These are phyloP conservation scores for Holothuria leucospilota DNA, from an alignment of 53 echinoderm and acorn worm species.

Conservation along the genomic window DNA sequence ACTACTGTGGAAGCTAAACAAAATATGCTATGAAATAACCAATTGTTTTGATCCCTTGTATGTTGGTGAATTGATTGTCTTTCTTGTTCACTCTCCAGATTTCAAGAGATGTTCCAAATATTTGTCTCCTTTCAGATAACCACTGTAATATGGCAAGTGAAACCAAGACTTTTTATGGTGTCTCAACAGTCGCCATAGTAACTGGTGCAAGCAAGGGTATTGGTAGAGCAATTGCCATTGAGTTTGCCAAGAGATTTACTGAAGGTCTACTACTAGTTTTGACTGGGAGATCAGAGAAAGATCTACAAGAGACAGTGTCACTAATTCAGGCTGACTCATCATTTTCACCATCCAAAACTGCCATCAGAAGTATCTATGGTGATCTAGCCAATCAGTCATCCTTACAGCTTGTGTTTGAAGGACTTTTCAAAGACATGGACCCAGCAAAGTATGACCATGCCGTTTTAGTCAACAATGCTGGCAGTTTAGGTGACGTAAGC, in stretches of 20 bases:
- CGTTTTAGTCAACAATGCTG: constrained; percentile 82
- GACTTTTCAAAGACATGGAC: constrained; percentile 56
- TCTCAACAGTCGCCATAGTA: constrained; percentile 72
- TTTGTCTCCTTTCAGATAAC: too few species aligned
- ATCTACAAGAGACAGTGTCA: constrained; percentile 75
- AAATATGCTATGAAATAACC: too few species aligned
- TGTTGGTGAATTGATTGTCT: too few species aligned
- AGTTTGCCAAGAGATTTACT: constrained; percentile 66
- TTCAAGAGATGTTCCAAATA: too few species aligned
- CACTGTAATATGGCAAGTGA: too few species aligned
- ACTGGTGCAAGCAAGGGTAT: constrained; percentile 90
- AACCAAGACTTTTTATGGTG: constrained; percentile 49
- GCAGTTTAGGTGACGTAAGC: constrained; percentile 65
- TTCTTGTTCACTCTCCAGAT: too few species aligned
- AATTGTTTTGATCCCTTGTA: too few species aligned
- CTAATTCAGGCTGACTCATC: constrained; percentile 51
- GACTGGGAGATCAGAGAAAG: constrained; percentile 64
- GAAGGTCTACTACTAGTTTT: constrained; percentile 68
- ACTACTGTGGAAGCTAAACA: too few species aligned
- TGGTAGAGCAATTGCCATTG: constrained; percentile 75
- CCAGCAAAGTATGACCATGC: constrained; percentile 70
- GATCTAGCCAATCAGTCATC: constrained; percentile 63
- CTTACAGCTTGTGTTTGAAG: neutral
- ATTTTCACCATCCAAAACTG: constrained; percentile 29
- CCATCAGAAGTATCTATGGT: constrained; percentile 57